Base-by-base conservation (phyloP, 2,113 vertebrate genomes). In the Microcebus griseorufus region DNA sequence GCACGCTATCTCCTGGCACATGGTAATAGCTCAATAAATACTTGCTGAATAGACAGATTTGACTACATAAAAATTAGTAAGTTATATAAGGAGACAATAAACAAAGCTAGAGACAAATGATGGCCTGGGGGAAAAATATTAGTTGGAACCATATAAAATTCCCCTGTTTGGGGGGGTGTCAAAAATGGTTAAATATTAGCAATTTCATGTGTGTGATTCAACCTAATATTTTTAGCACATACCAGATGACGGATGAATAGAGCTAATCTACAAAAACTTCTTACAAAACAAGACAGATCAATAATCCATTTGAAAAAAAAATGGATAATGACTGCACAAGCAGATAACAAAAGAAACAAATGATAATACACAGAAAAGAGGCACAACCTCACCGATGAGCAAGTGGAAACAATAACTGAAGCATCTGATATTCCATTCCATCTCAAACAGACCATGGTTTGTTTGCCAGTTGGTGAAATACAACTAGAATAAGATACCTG, bases 311-410 rank as follows among this genome's bases (percentile, higher is more conserved):
- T 76, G 62, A 37, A 34, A 88, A 84, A 65, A 17, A 72, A 51
- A 45, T 27, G 20, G 32, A 14, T 48, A 73, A 90, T 42, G 42
- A 81, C 48, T 75, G n/a, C 90, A 90, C 16, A 64, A 81, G 80
- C 73, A 95, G 89, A 62, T 53, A 39, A 73, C 67, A 81, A 90
- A 90, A 84, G 62, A 79, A 88, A 81, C 42, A 88, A 34, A 84
- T 3, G 45, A 34, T 64, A 78, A 45, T 6, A 70, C n/a, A 85
- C 17, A 55, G 17, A 55, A 93, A 84, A 73, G 37, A 86, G 55
- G 42, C 16, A 87, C 4, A 60, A 55, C 16, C 39, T 87, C 34
- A 13, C 22, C 29, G 65, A 73, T 1, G 9, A 80, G 23, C 23
- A 75, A 60, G 48, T n/a, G 17, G 29, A 51, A 80, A 81, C n/a